Base-by-base conservation (phyloP, 2,797 vertebrate species). In the Gouania willdenowi region DNA sequence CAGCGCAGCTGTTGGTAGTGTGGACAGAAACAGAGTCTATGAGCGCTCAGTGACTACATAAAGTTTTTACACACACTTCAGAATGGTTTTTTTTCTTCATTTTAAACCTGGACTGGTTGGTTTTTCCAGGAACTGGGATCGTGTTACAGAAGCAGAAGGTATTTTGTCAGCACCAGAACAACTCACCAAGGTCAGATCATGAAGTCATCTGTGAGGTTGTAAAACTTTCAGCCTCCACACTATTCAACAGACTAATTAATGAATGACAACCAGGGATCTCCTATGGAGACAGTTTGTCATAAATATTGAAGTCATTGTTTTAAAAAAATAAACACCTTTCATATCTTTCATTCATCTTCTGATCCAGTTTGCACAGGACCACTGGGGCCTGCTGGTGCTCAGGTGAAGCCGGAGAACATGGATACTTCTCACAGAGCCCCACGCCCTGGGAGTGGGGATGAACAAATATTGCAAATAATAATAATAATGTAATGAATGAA, bases 1-100 rank as follows among this genome's bases (percentile, higher is more conserved):
- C 53, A 47, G 30, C 75, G 77, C 86, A 87, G 89, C 87, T 89
- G 89, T 65, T 75, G 59, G 54, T 26, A 52, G 55, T 66, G 60
- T 17, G 38, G 60, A 73, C 62, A 75, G 61, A 66, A 57, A 42
- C 36, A 24, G 17, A 42, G 46, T 60, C 62, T 41, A 10, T 34
- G 63, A n/a, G n/a, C n/a, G n/a, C n/a, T 53, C 51, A 54, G 16
- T 9, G 32, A 49, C 41, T 12, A 22, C 40, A 45, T 48, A 27
- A 55, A 62, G 38, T 33, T 64, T 16, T 49, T 40, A 8, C 43
- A 51, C 29, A 19, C 9, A 37, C 39, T 46, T 42, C 7, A 16
- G 27, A 28, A 5, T 8, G 6, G 17, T 5, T 20, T 4, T 9
- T 5, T 25, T 4, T 10, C 10, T 3, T 2, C 4, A 15, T 21